Evolutionary conservation across 2,888 invertebrate genomes (phyloP).

Genomic region (Neoascia interrupta): DNA sequence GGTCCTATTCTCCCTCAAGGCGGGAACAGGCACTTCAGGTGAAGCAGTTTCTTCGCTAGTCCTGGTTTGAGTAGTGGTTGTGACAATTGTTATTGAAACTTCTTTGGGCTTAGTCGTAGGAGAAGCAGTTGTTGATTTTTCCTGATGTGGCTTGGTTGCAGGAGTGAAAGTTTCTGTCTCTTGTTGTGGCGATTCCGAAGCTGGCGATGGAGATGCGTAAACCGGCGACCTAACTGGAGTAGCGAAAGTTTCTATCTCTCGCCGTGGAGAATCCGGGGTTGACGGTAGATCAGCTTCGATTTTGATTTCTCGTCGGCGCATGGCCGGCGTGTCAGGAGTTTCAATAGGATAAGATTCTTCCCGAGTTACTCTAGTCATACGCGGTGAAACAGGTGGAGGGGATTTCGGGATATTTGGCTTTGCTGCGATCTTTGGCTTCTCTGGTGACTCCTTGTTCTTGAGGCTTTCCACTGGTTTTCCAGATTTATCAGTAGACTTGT

Average conservation of each 20-base stretch:
- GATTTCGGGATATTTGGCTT: conserved; percentile 53
- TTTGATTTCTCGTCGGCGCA: conserved; percentile 50
- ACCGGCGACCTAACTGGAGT: too few relatives aligned
- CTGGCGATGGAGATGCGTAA: too few relatives aligned
- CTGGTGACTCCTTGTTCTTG: conserved; percentile 34
- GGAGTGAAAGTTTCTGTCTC: too few relatives aligned
- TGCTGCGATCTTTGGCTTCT: conserved; percentile 50
- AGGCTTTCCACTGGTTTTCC: conserved; percentile 7
- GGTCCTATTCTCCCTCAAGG: conserved; percentile 4
- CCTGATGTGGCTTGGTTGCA: too few relatives aligned
- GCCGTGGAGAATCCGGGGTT: conserved; percentile 34
- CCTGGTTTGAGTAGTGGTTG: background rate
- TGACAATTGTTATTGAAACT: conserved; percentile 18
- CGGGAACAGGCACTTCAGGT: conserved; percentile 24
- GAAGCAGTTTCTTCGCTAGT: background rate
- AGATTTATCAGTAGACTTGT: background rate
- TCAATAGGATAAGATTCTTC: conserved; percentile 11
- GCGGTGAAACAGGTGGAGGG: conserved; percentile 30
- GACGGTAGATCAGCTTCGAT: conserved; percentile 23
- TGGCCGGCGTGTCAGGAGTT: conserved; percentile 50
- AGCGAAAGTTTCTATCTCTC: conserved; percentile 33
- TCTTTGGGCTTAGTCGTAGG: conserved; percentile 11
- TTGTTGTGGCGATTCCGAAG: background rate
- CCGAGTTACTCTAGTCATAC: background rate
- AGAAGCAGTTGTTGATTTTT: too few relatives aligned